Conservation (phyloP, 2,797 vertebrate species). For the Fistularia tabacaria region DNA sequence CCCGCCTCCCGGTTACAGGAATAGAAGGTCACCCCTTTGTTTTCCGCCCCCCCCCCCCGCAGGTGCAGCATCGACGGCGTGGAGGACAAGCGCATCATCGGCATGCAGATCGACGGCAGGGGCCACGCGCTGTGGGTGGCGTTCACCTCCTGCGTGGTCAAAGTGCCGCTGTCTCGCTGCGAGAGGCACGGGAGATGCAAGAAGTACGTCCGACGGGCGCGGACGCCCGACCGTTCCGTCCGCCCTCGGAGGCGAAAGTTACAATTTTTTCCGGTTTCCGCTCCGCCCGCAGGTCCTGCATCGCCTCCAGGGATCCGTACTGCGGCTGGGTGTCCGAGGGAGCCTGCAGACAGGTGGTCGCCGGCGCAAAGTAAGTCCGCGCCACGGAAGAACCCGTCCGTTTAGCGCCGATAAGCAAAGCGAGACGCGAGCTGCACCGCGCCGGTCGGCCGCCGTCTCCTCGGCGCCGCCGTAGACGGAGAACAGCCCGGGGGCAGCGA, state of each 20-base stretch:
- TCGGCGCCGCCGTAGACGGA: too few species aligned
- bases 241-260: background rate
- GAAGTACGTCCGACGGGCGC: constrained; percentile 78
- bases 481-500: too few species aligned
- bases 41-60: constrained; percentile 15
- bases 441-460: too few species aligned
- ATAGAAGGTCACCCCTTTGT: constrained; percentile 9
- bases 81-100: constrained; percentile 91
- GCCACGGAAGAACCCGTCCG: background rate
- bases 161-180: constrained; percentile 90
- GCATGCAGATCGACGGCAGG: constrained; percentile 89
- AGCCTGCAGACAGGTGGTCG: constrained; percentile 81
- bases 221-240: background rate
- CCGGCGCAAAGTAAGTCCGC: constrained; percentile 82
- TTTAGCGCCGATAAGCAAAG: too few species aligned
- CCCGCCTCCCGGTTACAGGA: background rate
- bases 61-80: constrained; percentile 92
- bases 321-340: constrained; percentile 94
- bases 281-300: constrained; percentile 83
- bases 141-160: constrained; percentile 94
- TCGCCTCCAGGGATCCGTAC: constrained; percentile 95
- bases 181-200: constrained; percentile 91
- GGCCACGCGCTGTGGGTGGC: constrained; percentile 85
- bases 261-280: constrained; percentile 21
- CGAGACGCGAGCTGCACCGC: too few species aligned